These are phyloP conservation scores for Tortrix viridana DNA, from an alignment of 2,888 invertebrate species.

Conservation along the genomic window DNA sequence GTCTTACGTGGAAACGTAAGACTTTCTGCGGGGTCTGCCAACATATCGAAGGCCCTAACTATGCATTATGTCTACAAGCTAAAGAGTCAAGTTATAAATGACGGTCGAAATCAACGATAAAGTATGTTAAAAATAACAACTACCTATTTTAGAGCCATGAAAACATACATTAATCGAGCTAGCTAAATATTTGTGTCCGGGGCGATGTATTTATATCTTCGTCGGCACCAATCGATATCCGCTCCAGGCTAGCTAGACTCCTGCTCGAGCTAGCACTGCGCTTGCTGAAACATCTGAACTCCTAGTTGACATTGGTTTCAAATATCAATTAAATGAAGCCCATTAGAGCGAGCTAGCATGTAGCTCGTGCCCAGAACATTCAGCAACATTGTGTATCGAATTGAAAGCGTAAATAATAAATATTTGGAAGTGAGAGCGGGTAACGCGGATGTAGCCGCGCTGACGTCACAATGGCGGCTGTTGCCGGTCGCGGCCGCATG, in stretches of 20 bases:
- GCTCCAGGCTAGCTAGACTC: conserved; percentile 18
- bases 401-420: conserved; percentile 62
- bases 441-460: conserved; percentile 52
- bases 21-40: no score
- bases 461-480: conserved; percentile 51
- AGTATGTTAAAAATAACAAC: no score
- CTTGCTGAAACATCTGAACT: not conserved
- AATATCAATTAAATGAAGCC: not conserved
- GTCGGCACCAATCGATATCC: conserved; percentile 22
- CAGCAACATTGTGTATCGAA: conserved; percentile 50
- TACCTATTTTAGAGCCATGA: no score
- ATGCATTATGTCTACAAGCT: no score
- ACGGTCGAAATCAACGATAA: no score
- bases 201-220: conserved; percentile 28
- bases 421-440: conserved; percentile 62
- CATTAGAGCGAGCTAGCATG: conserved; percentile 1
- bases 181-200: conserved; percentile 19
- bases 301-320: not conserved
- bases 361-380: conserved; percentile 16
- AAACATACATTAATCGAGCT: no score
- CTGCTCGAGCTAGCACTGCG: conserved; percentile 6
- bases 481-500: conserved; percentile 41
- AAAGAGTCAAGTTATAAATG: no score
- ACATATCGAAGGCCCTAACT: no score
- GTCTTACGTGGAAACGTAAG: no score